These are phyloP conservation scores for Athripsodes cinereus DNA, from an alignment of 2,888 invertebrate species.

Conservation along the genomic window DNA sequence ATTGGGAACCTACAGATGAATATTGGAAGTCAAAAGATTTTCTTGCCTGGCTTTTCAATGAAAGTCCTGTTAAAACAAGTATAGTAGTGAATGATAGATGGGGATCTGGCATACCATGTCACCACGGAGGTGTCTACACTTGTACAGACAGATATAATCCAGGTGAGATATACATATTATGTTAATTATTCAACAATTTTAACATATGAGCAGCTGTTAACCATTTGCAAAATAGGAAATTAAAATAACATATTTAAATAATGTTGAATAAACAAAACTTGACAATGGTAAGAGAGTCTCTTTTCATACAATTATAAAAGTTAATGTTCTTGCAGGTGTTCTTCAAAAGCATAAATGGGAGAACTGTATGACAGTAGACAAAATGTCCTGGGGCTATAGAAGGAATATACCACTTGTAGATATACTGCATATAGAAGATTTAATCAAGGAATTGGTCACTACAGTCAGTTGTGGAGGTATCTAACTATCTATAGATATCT, in stretches of 20 bases:
- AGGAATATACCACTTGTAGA: conserved; percentile 63
- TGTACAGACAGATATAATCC: conserved; percentile 80
- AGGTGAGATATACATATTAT: conserved; percentile 50
- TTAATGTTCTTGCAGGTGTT: conserved; percentile 11
- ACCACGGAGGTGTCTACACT: conserved; percentile 86
- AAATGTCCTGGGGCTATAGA: conserved; percentile 79
- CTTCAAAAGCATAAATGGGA: conserved; percentile 83
- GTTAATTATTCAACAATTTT: too few relatives aligned
- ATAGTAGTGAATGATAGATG: conserved; percentile 93
- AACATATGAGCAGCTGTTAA: too few relatives aligned
- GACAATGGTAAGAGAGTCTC: too few relatives aligned
- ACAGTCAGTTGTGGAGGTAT: conserved; percentile 81
- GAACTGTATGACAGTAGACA: conserved; percentile 89
- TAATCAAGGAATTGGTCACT: conserved; percentile 64
- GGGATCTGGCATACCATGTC: conserved; percentile 73
- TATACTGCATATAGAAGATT: conserved; percentile 59
- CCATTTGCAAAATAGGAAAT: too few relatives aligned
- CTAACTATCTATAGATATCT: background rate
- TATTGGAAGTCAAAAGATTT: conserved; percentile 85
- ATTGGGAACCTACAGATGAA: conserved; percentile 78
- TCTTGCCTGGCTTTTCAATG: conserved; percentile 89
- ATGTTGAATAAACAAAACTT: too few relatives aligned
- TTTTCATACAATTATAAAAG: too few relatives aligned
- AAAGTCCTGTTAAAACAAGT: conserved; percentile 81
- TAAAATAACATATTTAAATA: too few relatives aligned